phyloP scores from a whole-genome alignment of 2,888 invertebrate genomes.

The Allophyes oxyacanthae region DNA sequence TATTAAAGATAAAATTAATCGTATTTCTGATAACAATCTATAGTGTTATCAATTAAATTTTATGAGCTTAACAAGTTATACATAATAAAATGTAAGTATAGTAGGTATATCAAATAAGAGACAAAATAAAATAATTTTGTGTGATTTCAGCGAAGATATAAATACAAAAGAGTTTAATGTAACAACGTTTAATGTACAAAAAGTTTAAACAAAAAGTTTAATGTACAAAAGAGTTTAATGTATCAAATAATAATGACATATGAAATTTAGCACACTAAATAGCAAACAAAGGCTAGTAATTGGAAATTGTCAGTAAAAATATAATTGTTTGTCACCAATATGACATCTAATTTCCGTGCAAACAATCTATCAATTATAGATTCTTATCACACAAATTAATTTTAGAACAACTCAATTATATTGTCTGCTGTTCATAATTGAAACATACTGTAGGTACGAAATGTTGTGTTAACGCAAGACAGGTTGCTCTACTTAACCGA shows the following conservation, averaged over 20 bases:
- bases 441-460: constrained; percentile 64
- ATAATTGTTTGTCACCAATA: constrained; percentile 32
- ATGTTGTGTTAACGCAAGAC: constrained; percentile 62
- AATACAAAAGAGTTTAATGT: no score
- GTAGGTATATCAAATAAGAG: no score
- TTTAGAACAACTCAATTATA: constrained; percentile 45
- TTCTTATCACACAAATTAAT: constrained; percentile 42
- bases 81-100: not conserved
- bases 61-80: not conserved
- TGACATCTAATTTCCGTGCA: constrained; percentile 33
- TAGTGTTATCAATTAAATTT: not conserved
- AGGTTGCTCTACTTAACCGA: constrained; percentile 74
- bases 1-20: not conserved
- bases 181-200: no score
- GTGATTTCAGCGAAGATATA: no score
- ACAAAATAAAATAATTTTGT: no score
- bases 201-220: no score
- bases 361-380: constrained; percentile 35
- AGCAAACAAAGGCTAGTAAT: not conserved
- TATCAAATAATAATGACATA: no score
- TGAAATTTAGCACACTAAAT: not conserved
- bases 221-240: no score
- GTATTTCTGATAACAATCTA: not conserved
- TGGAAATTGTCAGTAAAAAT: constrained; percentile 21
- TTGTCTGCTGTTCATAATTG: constrained; percentile 37